Base-by-base conservation (phyloP, 64 coral and sea anemone genomes). In the Dendronephthya gigantea region DNA sequence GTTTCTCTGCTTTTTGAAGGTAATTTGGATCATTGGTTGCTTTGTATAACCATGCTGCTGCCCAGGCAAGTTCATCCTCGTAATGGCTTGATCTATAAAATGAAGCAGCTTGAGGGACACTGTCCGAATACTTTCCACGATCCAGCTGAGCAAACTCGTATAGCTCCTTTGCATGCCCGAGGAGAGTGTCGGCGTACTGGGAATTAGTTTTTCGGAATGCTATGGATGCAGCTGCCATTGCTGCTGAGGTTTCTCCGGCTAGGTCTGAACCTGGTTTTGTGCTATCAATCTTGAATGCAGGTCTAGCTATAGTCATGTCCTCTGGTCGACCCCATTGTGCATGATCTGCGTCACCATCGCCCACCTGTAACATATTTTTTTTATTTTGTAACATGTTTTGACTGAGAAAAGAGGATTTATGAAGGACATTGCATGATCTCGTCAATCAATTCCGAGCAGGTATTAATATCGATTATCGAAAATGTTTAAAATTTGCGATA, bases 111-210 rank as follows among this genome's bases (percentile, higher is more conserved):
- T 96, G 85, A 8, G 86, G 32, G 35, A 96, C 90, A 41, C 91
- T 88, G 37, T 92, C 83, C 48, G 91, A 90, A 84, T 92, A 96
- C 33, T 68, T 85, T 43, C 94, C 91, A 58, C 91, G 86, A 43
- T 92, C 88, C 16, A 85, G 88, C 39, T 96, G 91, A 86, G 94
- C 94, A 89, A 96, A 92, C 48, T 85, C 91, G 30, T 90, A 96
- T 33, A 96, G 83, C 39, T 92, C 86, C 39, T 88, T 83, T 14
- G 94, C 88, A 39, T 96, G 88, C 1, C 37, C 39, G 5, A 96
- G 23, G 11, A 96, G 76, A 11, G 14, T 81, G 1, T 49, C 51
- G 9, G 94, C 68, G 68, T 96, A 96, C 6, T 51, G 45, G 7
- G 49, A 35, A 52, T 84, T 84, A 45, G 9, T 83, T 83, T 45